Percentiles rank a stretch among this genome's conserved stretches.
Conservation (phyloP, 2,888 invertebrate species). For the Embidobia sp. region DNA sequence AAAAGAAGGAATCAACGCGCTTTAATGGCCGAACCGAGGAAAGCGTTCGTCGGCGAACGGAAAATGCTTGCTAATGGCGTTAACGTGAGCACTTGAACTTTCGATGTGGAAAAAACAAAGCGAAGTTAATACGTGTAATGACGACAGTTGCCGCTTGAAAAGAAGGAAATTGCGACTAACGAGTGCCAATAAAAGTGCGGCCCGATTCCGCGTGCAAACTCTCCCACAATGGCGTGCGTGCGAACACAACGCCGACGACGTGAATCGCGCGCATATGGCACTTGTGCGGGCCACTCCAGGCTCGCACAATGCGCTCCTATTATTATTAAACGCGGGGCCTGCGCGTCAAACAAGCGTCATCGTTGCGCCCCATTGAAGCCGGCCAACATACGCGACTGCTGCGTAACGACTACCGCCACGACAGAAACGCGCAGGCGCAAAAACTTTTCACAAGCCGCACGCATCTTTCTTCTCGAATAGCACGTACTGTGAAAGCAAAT, state of each 20-base stretch:
- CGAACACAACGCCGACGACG: constrained; percentile 52
- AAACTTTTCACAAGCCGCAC: too few relatives aligned
- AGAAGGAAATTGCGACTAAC: constrained; percentile 57
- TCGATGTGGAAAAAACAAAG: constrained; percentile 30
- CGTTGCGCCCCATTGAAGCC: constrained; percentile 35
- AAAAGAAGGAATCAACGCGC: too few relatives aligned
- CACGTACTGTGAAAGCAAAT: too few relatives aligned
- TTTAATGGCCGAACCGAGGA: too few relatives aligned
- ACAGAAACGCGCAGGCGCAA: constrained; percentile 1
- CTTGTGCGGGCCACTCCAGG: constrained; percentile 4
- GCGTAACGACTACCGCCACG: constrained; percentile 6
- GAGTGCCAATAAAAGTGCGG: constrained; percentile 58
- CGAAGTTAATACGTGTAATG: constrained; percentile 38
- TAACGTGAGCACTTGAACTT: constrained; percentile 31
- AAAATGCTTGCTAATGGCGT: constrained; percentile 17
- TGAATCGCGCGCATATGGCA: constrained; percentile 46
- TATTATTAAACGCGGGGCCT: constrained; percentile 69
- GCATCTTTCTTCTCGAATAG: too few relatives aligned
- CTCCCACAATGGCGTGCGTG: constrained; percentile 54
- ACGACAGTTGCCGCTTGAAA: constrained; percentile 46
- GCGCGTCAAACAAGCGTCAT: constrained; percentile 46
- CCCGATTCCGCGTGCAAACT: constrained; percentile 49
- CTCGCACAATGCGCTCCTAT: constrained; percentile 73
- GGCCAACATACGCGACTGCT: constrained; percentile 24
- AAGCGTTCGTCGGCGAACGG: too few relatives aligned